Conservation (phyloP, 1,140 invertebrate genomes). For the Neodiprion pinetum region DNA sequence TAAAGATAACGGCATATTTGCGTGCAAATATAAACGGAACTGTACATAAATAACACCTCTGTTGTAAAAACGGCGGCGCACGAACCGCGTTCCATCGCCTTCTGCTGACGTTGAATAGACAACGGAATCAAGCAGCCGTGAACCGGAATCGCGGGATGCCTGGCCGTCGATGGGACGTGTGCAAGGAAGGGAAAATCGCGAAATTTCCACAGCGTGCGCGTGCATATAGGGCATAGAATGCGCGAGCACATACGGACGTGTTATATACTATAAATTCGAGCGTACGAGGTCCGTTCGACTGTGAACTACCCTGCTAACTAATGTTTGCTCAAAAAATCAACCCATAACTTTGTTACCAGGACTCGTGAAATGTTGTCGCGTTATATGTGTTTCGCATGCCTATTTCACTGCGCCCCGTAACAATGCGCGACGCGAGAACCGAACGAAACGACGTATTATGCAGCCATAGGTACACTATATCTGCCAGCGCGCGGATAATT, state of each 20-base stretch:
- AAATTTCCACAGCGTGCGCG: slow-evolving; percentile 14
- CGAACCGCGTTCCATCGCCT: slow-evolving; percentile 31
- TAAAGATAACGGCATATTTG: too few relatives aligned
- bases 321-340: slow-evolving; percentile 61
- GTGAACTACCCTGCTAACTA: slow-evolving; percentile 54
- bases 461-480: too few relatives aligned
- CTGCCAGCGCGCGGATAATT: too few relatives aligned
- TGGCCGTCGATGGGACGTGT: not conserved
- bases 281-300: slow-evolving; percentile 12
- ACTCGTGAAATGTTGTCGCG: too few relatives aligned
- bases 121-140: slow-evolving; percentile 57
- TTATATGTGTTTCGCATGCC: too few relatives aligned
- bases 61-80: too few relatives aligned
- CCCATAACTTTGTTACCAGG: not conserved
- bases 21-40: too few relatives aligned
- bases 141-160: slow-evolving; percentile 55
- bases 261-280: slow-evolving; percentile 1
- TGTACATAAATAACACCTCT: too few relatives aligned
- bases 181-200: not conserved
- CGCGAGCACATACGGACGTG: not conserved
- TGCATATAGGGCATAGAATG: not conserved
- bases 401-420: too few relatives aligned
- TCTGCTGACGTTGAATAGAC: slow-evolving; percentile 58
- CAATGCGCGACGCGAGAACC: too few relatives aligned
- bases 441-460: too few relatives aligned